These are phyloP conservation scores for Mystacornis crossleyi DNA, from an alignment of 2,113 vertebrate species.

Conservation along the genomic window DNA sequence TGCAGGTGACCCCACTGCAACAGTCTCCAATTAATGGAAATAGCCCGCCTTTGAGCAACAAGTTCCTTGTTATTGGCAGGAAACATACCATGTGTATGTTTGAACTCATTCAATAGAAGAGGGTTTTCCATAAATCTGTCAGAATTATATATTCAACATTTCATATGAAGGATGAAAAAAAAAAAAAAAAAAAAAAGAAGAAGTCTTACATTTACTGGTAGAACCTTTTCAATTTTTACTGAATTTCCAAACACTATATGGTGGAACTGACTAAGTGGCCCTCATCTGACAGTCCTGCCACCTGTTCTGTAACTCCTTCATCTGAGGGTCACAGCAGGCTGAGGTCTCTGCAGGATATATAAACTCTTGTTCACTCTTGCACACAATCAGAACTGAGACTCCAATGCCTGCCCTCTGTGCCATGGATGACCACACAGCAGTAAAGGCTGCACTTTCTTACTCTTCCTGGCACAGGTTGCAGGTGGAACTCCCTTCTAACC, in stretches of 20 bases:
- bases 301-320: neutral
- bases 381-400: neutral
- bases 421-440: neutral
- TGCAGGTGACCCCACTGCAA: too few species aligned
- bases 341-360: neutral
- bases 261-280: neutral
- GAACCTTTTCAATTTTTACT: neutral
- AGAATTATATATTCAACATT: neutral
- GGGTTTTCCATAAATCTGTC: neutral
- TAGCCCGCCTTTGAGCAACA: neutral
- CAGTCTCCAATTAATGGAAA: neutral
- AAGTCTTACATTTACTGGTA: rapidly evolving
- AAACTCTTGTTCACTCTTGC: neutral
- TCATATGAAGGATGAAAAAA: neutral
- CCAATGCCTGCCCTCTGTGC: neutral
- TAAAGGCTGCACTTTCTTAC: neutral
- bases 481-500: neutral
- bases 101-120: neutral
- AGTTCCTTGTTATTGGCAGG: neutral
- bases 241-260: neutral
- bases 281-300: neutral
- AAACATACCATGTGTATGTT: neutral
- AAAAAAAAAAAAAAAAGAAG: too few species aligned
- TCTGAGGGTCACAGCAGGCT: rapidly evolving
- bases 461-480: neutral